phyloP scores from a whole-genome alignment of 2,797 vertebrate species.

The Nannoperca obscura region DNA sequence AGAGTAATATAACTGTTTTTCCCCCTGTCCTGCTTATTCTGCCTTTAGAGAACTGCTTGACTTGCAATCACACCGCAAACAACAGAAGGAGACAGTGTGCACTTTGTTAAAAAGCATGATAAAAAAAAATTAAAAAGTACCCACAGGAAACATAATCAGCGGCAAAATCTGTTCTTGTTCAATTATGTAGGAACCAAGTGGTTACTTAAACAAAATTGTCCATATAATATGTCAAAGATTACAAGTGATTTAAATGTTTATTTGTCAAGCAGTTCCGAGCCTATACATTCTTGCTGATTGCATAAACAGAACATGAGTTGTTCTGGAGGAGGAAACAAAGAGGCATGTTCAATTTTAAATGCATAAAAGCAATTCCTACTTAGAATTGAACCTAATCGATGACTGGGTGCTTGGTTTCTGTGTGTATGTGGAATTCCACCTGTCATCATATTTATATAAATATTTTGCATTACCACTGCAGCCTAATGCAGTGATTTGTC shows the following conservation, averaged over 20 bases:
- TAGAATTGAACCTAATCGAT: neutral
- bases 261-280: neutral
- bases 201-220: neutral
- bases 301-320: neutral
- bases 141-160: conserved; percentile 17
- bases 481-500: conserved; percentile 29
- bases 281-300: neutral
- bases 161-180: conserved; percentile 17
- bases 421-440: neutral
- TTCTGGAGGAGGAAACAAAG: too few species aligned
- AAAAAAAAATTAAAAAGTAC: neutral
- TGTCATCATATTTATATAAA: conserved; percentile 15
- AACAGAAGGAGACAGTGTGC: conserved; percentile 1
- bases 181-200: neutral
- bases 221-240: conserved; percentile 1
- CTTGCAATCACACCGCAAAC: conserved; percentile 23
- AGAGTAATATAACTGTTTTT: conserved; percentile 39
- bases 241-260: conserved; percentile 6
- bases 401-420: conserved; percentile 18
- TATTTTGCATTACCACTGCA: conserved; percentile 9
- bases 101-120: conserved; percentile 34
- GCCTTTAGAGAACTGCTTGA: conserved; percentile 41
- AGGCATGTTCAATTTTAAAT: neutral
- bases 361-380: neutral
- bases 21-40: conserved; percentile 11